A percentile compares a stretch with the other conserved stretches of the same genome.
Evolutionary conservation across 2,888 invertebrate genomes (phyloP).

Genomic region (Machimus rusticus): DNA sequence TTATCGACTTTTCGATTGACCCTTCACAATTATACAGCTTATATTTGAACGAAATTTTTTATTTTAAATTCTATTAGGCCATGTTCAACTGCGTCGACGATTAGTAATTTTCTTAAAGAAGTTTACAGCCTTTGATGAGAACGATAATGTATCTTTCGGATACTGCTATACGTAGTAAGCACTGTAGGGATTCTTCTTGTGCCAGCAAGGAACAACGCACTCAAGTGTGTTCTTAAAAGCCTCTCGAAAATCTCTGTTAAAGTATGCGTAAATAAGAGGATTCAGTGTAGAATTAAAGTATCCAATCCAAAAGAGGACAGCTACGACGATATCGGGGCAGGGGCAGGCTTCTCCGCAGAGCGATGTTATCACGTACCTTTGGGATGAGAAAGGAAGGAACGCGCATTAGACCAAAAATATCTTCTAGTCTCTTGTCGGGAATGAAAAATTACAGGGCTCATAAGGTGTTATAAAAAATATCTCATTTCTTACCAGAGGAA

Average conservation of each 20-base stretch:
- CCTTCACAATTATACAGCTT: neutral
- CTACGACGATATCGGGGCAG: constrained; percentile 86
- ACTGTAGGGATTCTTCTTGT: constrained; percentile 62
- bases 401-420: neutral
- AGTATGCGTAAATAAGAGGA: constrained; percentile 94
- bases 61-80: constrained; percentile 19
- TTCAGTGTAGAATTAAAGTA: constrained; percentile 96
- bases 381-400: constrained; percentile 31
- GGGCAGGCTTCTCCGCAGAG: constrained; percentile 84
- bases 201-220: constrained; percentile 82
- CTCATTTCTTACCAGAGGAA: constrained; percentile 83
- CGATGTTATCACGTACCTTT: constrained; percentile 85
- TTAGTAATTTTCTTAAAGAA: constrained; percentile 37
- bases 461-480: neutral
- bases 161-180: constrained; percentile 62
- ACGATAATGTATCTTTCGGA: constrained; percentile 20
- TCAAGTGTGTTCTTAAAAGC: constrained; percentile 92
- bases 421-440: neutral
- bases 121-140: constrained; percentile 37
- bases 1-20: constrained; percentile 17
- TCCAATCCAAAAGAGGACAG: constrained; percentile 96
- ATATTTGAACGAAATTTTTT: neutral
- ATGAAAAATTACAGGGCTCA: neutral
- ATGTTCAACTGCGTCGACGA: constrained; percentile 13
- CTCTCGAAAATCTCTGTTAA: constrained; percentile 95